Base-by-base conservation (phyloP, 1,140 invertebrate species). In the Eueides isabella region DNA sequence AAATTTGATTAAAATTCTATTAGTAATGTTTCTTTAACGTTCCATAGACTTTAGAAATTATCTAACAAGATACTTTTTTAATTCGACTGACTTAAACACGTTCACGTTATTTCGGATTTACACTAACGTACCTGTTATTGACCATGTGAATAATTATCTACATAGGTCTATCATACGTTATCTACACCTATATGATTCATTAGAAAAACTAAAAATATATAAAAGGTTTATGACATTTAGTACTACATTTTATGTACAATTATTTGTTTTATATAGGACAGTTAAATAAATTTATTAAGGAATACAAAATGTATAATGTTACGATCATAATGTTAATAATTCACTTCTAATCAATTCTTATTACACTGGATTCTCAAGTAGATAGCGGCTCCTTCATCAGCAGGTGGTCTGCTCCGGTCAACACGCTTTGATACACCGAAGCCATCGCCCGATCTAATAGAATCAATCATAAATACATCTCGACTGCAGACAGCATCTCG, bases 1-100 rank as follows among this genome's bases (percentile, higher is more conserved):
- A 90, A 89, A 90, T 91, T 92, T 86, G 85, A 91, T 91, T 91
- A 86, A 88, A 89, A 85, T 91, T 88, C 85, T 85, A 87, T 90
- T 88, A 83, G 83, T 82, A 83, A 83, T 81, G 66, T 84, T 83
- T 82, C 72, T 85, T 82, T 63, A 74, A 71, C 63, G 28, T 71
- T 61, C 81, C 81, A 86, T 76, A 89, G 88, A 91, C 66, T 26
- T n/a, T 84, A 77, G 41, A 14, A 80, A 38, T 38, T n/a, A 77
- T 55, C 48, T 55, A 19, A n/a, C 23, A 9, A 38, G 35, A 38
- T 38, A n/a, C n/a, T n/a, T n/a, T n/a, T n/a, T n/a, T n/a, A n/a
- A n/a, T n/a, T n/a, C n/a, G n/a, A n/a, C n/a, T n/a, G n/a, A n/a
- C n/a, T n/a, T n/a, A n/a, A n/a, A n/a, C n/a, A n/a, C n/a, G n/a